phyloP scores from a whole-genome alignment of 2,797 vertebrate genomes.

The Phoebastria nigripes region DNA sequence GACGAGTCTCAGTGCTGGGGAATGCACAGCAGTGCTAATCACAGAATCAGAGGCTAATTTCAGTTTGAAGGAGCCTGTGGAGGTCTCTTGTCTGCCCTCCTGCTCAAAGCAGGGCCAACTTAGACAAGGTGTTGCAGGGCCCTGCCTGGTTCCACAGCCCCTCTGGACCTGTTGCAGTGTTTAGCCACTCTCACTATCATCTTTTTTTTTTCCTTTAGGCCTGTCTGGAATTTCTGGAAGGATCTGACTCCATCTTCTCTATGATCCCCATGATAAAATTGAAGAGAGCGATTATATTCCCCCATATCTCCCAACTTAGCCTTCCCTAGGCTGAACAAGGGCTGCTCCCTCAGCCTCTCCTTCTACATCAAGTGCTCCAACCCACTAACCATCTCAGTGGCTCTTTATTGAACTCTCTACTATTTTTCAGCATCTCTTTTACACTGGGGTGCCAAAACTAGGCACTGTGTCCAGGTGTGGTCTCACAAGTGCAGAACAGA shows the following conservation, averaged over 20 bases:
- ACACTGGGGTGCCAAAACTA: neutral
- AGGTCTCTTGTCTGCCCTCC: neutral
- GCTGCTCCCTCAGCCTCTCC: neutral
- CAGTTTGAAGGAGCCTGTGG: neutral
- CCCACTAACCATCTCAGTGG: neutral
- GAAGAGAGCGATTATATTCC: neutral
- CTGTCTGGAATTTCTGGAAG: neutral
- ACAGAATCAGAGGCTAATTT: neutral
- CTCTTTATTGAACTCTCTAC: neutral
- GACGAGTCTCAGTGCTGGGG: neutral
- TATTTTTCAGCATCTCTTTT: neutral
- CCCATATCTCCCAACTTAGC: neutral
- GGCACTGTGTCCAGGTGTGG: rapidly evolving
- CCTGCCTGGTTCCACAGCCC: neutral
- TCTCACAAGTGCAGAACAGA: neutral
- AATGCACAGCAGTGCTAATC: neutral
- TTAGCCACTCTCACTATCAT: neutral
- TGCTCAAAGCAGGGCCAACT: neutral
- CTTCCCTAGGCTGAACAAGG: neutral
- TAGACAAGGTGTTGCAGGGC: neutral
- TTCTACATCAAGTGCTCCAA: neutral
- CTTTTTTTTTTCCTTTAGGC: neutral
- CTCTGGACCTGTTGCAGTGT: neutral
- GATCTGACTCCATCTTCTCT: neutral
- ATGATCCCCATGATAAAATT: neutral